Evolutionary conservation across 1,140 invertebrate species (phyloP).

Genomic region (Bombus huntii): DNA sequence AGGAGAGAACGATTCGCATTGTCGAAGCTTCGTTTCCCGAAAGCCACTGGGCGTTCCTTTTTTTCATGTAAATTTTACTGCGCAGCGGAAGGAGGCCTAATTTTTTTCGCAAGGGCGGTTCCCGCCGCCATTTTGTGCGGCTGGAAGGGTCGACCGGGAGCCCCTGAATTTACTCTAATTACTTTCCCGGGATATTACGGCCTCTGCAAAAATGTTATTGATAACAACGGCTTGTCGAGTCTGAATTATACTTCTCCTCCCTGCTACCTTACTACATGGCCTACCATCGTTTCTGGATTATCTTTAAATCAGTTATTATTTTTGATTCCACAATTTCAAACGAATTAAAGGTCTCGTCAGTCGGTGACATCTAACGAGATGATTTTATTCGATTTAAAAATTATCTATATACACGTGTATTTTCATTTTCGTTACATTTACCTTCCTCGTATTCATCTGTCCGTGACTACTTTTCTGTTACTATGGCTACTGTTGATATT

Average conservation of each 20-base stretch:
- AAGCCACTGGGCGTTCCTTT: constrained; percentile 65
- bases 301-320: constrained; percentile 61
- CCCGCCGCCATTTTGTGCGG: constrained; percentile 77
- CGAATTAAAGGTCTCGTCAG: constrained; percentile 4
- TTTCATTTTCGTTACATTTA: neutral
- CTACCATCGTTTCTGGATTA: constrained; percentile 42
- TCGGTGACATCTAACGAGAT: neutral
- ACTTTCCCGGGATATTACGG: constrained; percentile 74
- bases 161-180: constrained; percentile 80
- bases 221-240: constrained; percentile 72
- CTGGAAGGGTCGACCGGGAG: constrained; percentile 74
- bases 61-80: constrained; percentile 75
- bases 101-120: constrained; percentile 78
- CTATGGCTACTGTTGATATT: neutral
- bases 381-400: neutral
- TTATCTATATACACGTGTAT: neutral
- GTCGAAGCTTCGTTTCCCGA: constrained; percentile 69
- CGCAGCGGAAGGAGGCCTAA: constrained; percentile 73
- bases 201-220: constrained; percentile 76
- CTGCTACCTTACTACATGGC: neutral
- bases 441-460: neutral
- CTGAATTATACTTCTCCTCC: constrained; percentile 53
- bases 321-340: constrained; percentile 42
- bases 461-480: neutral
- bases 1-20: constrained; percentile 51